These are phyloP conservation scores for Sebastes elongatus DNA, from an alignment of 2,797 vertebrate genomes.

Conservation along the genomic window DNA sequence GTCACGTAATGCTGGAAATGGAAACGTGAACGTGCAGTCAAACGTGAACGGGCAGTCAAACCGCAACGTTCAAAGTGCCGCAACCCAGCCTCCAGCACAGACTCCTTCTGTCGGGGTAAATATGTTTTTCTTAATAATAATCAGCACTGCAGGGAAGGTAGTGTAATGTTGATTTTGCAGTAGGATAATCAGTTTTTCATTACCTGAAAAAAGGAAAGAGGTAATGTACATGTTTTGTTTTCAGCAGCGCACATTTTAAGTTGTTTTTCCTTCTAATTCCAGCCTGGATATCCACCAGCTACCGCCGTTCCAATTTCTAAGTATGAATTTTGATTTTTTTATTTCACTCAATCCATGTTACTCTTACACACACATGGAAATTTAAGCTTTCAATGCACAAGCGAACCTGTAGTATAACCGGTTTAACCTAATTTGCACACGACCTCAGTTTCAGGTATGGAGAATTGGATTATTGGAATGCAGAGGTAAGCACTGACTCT, in stretches of 20 bases:
- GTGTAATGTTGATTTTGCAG: background rate
- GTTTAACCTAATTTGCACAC: background rate
- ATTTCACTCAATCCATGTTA: background rate
- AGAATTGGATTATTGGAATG: slow-evolving; percentile 67
- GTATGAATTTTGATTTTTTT: slow-evolving; percentile 51
- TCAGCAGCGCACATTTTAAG: background rate
- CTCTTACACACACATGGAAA: background rate
- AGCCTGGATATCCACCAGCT: slow-evolving; percentile 49
- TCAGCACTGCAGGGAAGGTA: background rate
- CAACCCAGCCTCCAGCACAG: slow-evolving; percentile 14
- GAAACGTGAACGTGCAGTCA: background rate
- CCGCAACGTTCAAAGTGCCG: background rate
- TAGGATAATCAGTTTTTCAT: background rate
- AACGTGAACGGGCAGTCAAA: slow-evolving; percentile 8
- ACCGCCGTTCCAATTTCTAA: slow-evolving; percentile 35
- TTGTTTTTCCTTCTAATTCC: slow-evolving; percentile 18
- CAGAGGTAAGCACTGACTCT: background rate
- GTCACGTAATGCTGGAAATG: slow-evolving; percentile 31
- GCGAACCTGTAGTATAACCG: background rate
- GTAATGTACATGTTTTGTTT: background rate
- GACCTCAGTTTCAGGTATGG: slow-evolving; percentile 64
- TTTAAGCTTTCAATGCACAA: background rate
- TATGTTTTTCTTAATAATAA: background rate
- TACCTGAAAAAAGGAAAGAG: background rate
- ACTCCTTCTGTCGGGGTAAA: slow-evolving; percentile 51